Conservation (phyloP, 2,888 invertebrate genomes). For the Tryphoninae sp. region DNA sequence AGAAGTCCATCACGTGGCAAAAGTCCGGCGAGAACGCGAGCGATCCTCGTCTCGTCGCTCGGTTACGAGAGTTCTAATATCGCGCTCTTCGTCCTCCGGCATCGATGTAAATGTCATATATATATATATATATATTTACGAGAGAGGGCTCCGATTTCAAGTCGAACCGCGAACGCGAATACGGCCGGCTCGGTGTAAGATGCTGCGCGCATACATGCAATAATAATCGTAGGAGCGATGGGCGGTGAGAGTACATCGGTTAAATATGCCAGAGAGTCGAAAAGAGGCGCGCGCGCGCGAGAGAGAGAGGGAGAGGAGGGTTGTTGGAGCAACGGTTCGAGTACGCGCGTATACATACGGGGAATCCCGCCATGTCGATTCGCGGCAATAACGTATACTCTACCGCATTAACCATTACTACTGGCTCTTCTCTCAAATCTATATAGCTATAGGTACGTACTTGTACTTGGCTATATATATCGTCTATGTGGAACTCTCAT, state of each 20-base stretch:
- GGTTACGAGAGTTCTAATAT: too few species aligned
- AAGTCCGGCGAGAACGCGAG: too few species aligned
- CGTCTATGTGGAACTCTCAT: slow-evolving; percentile 49
- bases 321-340: slow-evolving; percentile 33
- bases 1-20: not conserved
- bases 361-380: slow-evolving; percentile 17
- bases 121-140: not conserved
- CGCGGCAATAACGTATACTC: slow-evolving; percentile 36
- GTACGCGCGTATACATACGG: slow-evolving; percentile 11
- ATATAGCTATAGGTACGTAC: not conserved
- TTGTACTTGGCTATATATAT: slow-evolving; percentile 5
- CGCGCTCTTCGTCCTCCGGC: too few species aligned
- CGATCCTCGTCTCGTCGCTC: too few species aligned
- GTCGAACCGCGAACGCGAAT: slow-evolving; percentile 30
- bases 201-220: not conserved
- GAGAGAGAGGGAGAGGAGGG: slow-evolving; percentile 30
- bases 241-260: slow-evolving; percentile 25
- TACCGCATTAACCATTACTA: slow-evolving; percentile 48
- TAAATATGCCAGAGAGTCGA: slow-evolving; percentile 28
- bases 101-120: too few species aligned
- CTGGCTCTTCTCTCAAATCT: slow-evolving; percentile 32
- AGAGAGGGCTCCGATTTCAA: slow-evolving; percentile 20
- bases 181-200: too few species aligned
- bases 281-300: not conserved
- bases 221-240: slow-evolving; percentile 24